Evolutionary conservation across 2,113 vertebrate species (phyloP).

Genomic region (Oreochromis aureus): DNA sequence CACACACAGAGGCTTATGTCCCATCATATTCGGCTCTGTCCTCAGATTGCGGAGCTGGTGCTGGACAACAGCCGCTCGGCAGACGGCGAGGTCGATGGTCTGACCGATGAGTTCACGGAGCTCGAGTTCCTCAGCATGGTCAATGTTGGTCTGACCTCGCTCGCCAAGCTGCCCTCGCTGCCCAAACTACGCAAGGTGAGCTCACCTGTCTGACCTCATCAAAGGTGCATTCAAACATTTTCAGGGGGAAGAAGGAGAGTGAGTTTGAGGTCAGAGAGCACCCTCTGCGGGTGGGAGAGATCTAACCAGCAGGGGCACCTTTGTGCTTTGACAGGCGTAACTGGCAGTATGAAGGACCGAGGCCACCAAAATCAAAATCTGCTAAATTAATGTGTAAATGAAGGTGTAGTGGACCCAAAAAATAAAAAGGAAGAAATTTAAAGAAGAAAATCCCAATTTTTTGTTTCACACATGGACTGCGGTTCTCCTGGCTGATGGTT

Average conservation of each 20-base stretch:
- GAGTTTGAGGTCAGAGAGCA: neutral
- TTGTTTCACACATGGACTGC: neutral
- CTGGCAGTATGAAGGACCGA: neutral
- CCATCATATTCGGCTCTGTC: neutral
- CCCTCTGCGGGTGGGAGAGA: no score
- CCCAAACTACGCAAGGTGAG: slow-evolving; percentile 92
- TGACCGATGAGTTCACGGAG: slow-evolving; percentile 89
- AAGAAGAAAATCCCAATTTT: neutral
- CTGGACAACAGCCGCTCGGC: slow-evolving; percentile 90
- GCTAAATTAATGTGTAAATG: neutral
- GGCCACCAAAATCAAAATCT: neutral
- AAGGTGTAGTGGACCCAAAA: neutral
- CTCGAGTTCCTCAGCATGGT: slow-evolving; percentile 94
- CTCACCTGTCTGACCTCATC: neutral
- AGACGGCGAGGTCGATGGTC: slow-evolving; percentile 89
- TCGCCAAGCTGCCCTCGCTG: slow-evolving; percentile 89
- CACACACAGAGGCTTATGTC: neutral
- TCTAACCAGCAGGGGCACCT: neutral
- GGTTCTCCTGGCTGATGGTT: neutral
- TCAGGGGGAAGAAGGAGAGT: neutral
- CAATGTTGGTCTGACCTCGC: slow-evolving; percentile 88
- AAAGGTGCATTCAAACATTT: neutral
- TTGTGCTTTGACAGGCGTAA: neutral
- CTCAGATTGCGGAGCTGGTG: slow-evolving; percentile 88
- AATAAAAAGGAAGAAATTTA: neutral